Evolutionary conservation across 2,113 vertebrate genomes (phyloP), one percentile per base, ranked within the genome.

Genomic region (Lasiurus cinereus): DNA sequence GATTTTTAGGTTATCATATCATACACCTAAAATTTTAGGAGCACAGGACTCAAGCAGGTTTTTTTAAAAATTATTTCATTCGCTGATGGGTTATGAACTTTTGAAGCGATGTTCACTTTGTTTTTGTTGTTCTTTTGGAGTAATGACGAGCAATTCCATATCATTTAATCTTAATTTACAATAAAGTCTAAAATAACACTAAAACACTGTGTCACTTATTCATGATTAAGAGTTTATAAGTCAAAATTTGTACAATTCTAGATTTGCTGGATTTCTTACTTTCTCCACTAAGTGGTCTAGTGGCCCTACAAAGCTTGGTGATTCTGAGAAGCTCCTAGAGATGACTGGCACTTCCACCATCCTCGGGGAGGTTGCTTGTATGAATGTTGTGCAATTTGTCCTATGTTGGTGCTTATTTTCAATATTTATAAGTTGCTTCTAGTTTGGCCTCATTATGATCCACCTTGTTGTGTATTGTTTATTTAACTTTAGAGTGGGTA

Each of bases 201-300:
- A 83, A 86, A 91, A 79, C 48, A 70, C 24, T 46, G 52, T 52
- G 50, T n/a, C 76, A 36, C 62, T 87, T 83, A 36, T 16, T 93
- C 48, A n/a, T 72, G 24, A 56, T 59, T 85, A 80, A 39, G 4
- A 79, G 15, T 50, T 93, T 48, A 64, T 36, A 72, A 78, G n/a
- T 3, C 66, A 76, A 87, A 69, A 24, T 85, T 48, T 80, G 27
- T 56, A 18, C 70, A 50, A 31, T 54, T 12, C 15, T 83, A 48
- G 16, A 50, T 72, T 93, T 66, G n/a, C 16, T 16, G 22, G 2
- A 16, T 80, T 67, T n/a, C 3, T 52, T 59, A 79, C 48, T 80
- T 59, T 70, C 18, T 94, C 77, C 73, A 27, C 27, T 52, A n/a
- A 50, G 31, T 27, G 19, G 8, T 43, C 54, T 83, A 39, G 24